These are phyloP conservation scores for Melanocharis versteri DNA, from an alignment of 2,113 vertebrate species.

Conservation along the genomic window DNA sequence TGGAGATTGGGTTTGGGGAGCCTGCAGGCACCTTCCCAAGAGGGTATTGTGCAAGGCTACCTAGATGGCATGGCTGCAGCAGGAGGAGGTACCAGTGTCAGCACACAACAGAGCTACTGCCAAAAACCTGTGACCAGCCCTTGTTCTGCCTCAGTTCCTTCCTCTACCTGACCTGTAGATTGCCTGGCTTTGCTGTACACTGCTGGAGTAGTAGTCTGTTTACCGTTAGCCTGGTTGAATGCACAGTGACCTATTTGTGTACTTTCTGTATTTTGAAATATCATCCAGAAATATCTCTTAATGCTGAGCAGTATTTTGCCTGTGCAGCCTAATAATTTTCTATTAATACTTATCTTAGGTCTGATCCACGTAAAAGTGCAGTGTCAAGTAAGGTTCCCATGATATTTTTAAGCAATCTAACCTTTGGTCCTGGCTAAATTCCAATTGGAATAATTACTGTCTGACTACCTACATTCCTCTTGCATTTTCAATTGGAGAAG, in stretches of 20 bases:
- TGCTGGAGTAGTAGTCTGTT: neutral
- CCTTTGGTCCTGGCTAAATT: slow-evolving; percentile 59
- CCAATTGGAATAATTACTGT: slow-evolving; percentile 55
- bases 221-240: slow-evolving; percentile 2
- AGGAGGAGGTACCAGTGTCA: neutral
- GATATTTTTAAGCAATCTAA: slow-evolving; percentile 58
- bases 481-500: slow-evolving; percentile 36
- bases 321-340: slow-evolving; percentile 38
- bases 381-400: slow-evolving; percentile 50
- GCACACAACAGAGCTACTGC: neutral
- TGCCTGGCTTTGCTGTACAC: neutral
- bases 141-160: slow-evolving; percentile 12
- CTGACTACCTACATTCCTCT: slow-evolving; percentile 43
- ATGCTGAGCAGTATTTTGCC: slow-evolving; percentile 31
- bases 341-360: slow-evolving; percentile 52
- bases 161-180: neutral
- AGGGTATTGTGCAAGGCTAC: neutral
- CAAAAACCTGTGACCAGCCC: neutral
- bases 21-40: neutral
- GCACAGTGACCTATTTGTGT: slow-evolving; percentile 40
- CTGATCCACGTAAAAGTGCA: slow-evolving; percentile 36
- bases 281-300: neutral
- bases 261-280: slow-evolving; percentile 25
- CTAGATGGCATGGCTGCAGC: neutral
- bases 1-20: neutral